These are phyloP conservation scores for Macroramphosus scolopax DNA, from an alignment of 2,797 vertebrate species.

Conservation along the genomic window DNA sequence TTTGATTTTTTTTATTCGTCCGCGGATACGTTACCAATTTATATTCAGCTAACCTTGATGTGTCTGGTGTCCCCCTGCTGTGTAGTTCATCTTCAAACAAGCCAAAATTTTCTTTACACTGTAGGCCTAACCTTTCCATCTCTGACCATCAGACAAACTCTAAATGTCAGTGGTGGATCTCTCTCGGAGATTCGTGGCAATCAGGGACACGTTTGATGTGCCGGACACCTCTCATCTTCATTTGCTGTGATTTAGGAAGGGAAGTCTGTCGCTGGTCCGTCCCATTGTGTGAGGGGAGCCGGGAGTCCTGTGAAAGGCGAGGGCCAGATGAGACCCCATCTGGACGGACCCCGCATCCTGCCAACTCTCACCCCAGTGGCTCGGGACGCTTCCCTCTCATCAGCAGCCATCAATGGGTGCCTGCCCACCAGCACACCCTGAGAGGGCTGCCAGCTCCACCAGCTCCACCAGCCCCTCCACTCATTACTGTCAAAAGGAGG, in stretches of 20 bases:
- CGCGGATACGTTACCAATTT: constrained; percentile 34
- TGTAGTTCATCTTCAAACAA: constrained; percentile 59
- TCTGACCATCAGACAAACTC: constrained; percentile 64
- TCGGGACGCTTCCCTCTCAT: constrained; percentile 55
- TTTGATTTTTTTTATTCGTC: constrained; percentile 26
- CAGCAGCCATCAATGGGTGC: constrained; percentile 67
- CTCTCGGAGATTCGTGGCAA: constrained; percentile 53
- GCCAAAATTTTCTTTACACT: constrained; percentile 37
- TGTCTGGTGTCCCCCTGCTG: constrained; percentile 23
- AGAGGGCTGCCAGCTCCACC: constrained; percentile 51
- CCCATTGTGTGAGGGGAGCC: constrained; percentile 39
- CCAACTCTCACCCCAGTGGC: constrained; percentile 65
- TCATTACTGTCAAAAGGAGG: constrained; percentile 62
- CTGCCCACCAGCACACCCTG: constrained; percentile 53
- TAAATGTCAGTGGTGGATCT: constrained; percentile 72
- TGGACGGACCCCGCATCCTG: constrained; percentile 65
- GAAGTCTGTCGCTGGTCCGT: constrained; percentile 31
- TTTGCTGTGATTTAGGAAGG: constrained; percentile 54
- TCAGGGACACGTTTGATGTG: constrained; percentile 64
- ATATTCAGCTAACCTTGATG: constrained; percentile 17
- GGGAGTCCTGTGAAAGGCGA: constrained; percentile 17
- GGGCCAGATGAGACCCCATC: constrained; percentile 73
- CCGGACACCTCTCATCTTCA: constrained; percentile 54
- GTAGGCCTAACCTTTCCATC: constrained; percentile 67
- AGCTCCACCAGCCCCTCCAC: constrained; percentile 42